Percentiles rank a stretch among this genome's conserved stretches.
These are phyloP conservation scores for Hylomyscus alleni DNA, from an alignment of 2,797 vertebrate species.

Conservation along the genomic window DNA sequence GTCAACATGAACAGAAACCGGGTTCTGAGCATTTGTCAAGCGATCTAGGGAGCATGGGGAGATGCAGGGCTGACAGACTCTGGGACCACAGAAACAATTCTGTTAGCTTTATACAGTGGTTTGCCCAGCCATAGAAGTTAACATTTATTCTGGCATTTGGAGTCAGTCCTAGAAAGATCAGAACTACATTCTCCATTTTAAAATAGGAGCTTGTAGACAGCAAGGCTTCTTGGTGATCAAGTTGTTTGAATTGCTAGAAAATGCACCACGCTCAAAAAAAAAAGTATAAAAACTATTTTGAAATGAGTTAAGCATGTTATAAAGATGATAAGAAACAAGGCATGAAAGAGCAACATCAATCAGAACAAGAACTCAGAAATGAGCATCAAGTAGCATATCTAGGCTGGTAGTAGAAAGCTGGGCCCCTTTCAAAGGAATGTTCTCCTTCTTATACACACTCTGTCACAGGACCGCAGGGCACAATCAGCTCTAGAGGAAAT, in stretches of 20 bases:
- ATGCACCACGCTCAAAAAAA: background rate
- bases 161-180: background rate
- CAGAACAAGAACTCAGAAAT: background rate
- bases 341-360: background rate
- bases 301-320: background rate
- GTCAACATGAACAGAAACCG: background rate
- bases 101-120: background rate
- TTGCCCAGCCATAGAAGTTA: background rate
- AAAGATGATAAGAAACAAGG: background rate
- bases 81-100: background rate
- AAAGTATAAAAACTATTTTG: background rate
- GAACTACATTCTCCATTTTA: background rate
- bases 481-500: background rate
- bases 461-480: background rate
- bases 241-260: background rate
- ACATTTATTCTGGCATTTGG: background rate
- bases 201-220: background rate
- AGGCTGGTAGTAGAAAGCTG: background rate
- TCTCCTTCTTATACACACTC: background rate
- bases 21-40: background rate
- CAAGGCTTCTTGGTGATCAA: background rate
- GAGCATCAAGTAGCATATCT: background rate
- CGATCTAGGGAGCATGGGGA: background rate
- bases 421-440: background rate
- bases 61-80: background rate